phyloP scores from a whole-genome alignment of 1,140 invertebrate genomes.

The Drosophila orena region DNA sequence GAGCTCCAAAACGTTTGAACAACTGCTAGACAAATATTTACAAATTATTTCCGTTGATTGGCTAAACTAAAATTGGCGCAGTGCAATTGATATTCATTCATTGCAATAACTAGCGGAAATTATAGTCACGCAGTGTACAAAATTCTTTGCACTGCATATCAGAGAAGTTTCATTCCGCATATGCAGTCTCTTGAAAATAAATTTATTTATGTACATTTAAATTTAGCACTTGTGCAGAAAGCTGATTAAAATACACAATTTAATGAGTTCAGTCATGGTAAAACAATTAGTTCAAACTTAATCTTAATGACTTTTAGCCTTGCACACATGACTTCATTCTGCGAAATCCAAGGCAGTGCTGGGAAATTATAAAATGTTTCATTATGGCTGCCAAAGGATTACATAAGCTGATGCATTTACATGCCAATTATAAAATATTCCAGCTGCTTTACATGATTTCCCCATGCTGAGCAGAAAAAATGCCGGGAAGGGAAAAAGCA shows the following conservation, averaged over 20 bases:
- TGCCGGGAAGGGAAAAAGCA: constrained; percentile 3
- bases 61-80: constrained; percentile 4
- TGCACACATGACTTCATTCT: constrained; percentile 20
- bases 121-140: constrained; percentile 4
- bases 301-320: constrained; percentile 39
- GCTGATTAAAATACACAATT: not conserved
- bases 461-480: not conserved
- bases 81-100: constrained; percentile 30
- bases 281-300: constrained; percentile 42
- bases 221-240: not conserved
- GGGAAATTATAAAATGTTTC: constrained; percentile 10
- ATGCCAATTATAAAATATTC: constrained; percentile 64
- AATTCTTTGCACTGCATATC: not conserved
- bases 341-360: constrained; percentile 11
- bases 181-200: not conserved
- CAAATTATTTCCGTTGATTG: constrained; percentile 28
- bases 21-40: constrained; percentile 27
- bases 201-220: not conserved
- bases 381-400: constrained; percentile 30
- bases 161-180: not conserved
- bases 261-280: constrained; percentile 14
- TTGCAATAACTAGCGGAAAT: constrained; percentile 13
- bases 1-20: not conserved
- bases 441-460: constrained; percentile 45
- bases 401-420: constrained; percentile 47